Evolutionary conservation across 2,113 vertebrate genomes (phyloP).

Genomic region (Lethenteron camtschaticum): DNA sequence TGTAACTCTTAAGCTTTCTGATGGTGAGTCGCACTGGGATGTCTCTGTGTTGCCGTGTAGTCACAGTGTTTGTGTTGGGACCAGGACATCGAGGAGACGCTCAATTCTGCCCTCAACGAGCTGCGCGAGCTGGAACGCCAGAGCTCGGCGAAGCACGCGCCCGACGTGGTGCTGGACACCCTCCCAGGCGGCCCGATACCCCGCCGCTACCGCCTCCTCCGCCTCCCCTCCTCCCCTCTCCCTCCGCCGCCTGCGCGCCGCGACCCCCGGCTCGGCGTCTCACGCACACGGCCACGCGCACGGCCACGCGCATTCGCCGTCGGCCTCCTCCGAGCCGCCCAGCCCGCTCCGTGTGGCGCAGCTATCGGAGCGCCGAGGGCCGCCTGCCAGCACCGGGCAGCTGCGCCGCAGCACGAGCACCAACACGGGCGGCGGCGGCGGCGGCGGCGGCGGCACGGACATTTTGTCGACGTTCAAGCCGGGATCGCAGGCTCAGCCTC

Average conservation of each 20-base stretch:
- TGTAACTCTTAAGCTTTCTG: too few species aligned
- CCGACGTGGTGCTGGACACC: slow-evolving; percentile 86
- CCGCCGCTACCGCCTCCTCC: slow-evolving; percentile 30
- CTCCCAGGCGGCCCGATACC: slow-evolving; percentile 28
- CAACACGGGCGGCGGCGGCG: neutral
- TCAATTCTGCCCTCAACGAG: slow-evolving; percentile 72
- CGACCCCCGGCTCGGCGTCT: neutral
- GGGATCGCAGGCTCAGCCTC: neutral
- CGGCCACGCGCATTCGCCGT: too few species aligned
- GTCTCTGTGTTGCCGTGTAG: too few species aligned
- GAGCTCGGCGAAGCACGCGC: slow-evolving; percentile 58
- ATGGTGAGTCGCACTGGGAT: too few species aligned
- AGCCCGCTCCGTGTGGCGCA: too few species aligned
- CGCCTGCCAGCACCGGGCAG: too few species aligned
- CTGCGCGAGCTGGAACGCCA: slow-evolving; percentile 67
- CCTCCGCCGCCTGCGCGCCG: neutral
- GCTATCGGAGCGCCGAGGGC: too few species aligned
- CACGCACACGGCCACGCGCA: neutral
- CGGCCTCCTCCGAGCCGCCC: too few species aligned
- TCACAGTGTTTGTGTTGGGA: too few species aligned
- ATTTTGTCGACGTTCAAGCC: slow-evolving; percentile 3
- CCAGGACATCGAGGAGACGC: slow-evolving; percentile 64
- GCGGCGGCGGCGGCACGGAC: neutral
- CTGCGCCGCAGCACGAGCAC: too few species aligned
- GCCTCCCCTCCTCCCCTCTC: too few species aligned